Conservation (phyloP, 64 coral and sea anemone genomes). For the Astreopora myriophthalma region DNA sequence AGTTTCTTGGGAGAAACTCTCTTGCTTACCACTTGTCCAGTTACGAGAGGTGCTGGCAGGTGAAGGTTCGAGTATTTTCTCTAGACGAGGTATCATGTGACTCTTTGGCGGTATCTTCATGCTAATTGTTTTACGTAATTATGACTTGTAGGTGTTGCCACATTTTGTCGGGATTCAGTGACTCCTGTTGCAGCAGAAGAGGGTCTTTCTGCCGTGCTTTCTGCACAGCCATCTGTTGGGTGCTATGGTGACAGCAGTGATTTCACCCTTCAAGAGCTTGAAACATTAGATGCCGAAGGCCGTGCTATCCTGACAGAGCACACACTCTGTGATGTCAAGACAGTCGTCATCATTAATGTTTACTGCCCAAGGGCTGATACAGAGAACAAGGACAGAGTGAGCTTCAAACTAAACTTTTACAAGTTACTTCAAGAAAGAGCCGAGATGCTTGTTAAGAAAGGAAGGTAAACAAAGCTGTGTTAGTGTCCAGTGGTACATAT, state of each 20-base stretch:
- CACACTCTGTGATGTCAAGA: conserved; percentile 8
- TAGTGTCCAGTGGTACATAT: too few species aligned
- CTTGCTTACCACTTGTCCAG: too few species aligned
- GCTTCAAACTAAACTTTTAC: conserved; percentile 92
- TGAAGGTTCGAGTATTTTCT: too few species aligned
- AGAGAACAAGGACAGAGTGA: conserved; percentile 93
- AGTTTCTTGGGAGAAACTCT: too few species aligned
- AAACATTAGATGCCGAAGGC: conserved; percentile 81
- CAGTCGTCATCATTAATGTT: conserved; percentile 89
- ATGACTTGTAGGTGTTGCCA: conserved; percentile 51
- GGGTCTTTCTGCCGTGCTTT: conserved; percentile 55
- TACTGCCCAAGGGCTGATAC: conserved; percentile 95
- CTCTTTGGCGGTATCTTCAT: not conserved
- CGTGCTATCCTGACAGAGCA: conserved; percentile 87
- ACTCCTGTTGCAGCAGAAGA: conserved; percentile 90
- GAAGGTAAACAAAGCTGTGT: conserved; percentile 67
- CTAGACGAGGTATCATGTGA: too few species aligned
- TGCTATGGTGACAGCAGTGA: conserved; percentile 67
- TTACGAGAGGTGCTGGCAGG: too few species aligned
- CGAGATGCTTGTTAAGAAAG: conserved; percentile 67
- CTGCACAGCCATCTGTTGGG: conserved; percentile 45
- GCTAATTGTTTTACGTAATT: not conserved
- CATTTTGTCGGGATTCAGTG: conserved; percentile 84
- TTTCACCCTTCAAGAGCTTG: conserved; percentile 75
- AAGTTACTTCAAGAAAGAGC: conserved; percentile 79